phyloP scores from a whole-genome alignment of 2,113 vertebrate species.

The Crypturellus undulatus region DNA sequence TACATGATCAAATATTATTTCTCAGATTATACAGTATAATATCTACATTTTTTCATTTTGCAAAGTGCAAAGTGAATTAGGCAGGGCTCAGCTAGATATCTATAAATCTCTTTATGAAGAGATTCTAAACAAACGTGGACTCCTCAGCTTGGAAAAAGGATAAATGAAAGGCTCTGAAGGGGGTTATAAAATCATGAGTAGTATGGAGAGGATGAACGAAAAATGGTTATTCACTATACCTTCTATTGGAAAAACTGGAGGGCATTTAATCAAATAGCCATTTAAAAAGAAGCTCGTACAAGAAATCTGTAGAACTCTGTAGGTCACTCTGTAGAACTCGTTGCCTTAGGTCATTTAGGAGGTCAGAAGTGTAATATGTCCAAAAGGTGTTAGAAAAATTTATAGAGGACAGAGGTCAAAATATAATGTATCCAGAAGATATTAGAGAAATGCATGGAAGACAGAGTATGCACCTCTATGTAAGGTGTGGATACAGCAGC shows the following conservation, averaged over 20 bases:
- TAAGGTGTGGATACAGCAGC: not conserved
- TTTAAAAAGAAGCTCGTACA: not conserved
- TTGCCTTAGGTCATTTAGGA: not conserved
- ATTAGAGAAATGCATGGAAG: not conserved
- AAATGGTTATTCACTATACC: not conserved
- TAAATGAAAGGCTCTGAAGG: not conserved
- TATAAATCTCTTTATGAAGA: not conserved
- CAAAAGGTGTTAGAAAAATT: not conserved
- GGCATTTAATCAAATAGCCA: not conserved
- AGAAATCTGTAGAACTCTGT: accelerated
- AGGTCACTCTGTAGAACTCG: not conserved
- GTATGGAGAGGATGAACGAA: not conserved
- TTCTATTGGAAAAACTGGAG: not conserved
- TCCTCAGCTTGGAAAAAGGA: not conserved
- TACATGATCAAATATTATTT: slow-evolving; percentile 76
- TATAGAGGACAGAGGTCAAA: not conserved
- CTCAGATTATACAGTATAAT: slow-evolving; percentile 68
- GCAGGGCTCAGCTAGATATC: not conserved
- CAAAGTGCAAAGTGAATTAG: slow-evolving; percentile 27
- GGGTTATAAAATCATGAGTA: not conserved
- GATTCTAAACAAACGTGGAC: not conserved
- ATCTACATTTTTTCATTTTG: slow-evolving; percentile 40
- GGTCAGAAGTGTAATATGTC: not conserved
- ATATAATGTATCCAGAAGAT: not conserved
- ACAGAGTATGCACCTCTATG: too few relatives aligned